These are phyloP conservation scores for Glossophaga mutica DNA, from an alignment of 2,797 vertebrate species.

Conservation along the genomic window DNA sequence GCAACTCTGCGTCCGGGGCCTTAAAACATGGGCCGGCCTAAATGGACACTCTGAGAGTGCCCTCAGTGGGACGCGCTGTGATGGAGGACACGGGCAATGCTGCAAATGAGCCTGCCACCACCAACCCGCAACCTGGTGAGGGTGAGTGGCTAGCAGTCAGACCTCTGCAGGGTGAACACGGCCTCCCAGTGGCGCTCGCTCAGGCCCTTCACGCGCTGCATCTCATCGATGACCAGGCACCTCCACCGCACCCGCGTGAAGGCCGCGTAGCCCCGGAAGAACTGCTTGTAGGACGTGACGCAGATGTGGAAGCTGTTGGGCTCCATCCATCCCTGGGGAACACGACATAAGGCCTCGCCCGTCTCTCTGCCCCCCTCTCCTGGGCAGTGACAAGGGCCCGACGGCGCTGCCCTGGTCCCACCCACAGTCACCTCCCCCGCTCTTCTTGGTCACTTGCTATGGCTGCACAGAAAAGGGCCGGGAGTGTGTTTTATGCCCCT, in stretches of 20 bases:
- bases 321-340: conserved; percentile 86
- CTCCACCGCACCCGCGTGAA: conserved; percentile 88
- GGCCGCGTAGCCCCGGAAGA: conserved; percentile 87
- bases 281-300: conserved; percentile 90
- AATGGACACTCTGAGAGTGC: background rate
- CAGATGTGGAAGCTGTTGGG: conserved; percentile 90
- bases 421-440: background rate
- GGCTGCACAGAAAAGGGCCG: background rate
- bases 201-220: conserved; percentile 90
- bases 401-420: background rate
- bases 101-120: background rate
- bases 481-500: too few species aligned
- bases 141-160: background rate
- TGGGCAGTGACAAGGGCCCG: background rate
- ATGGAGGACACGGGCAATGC: background rate
- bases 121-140: background rate
- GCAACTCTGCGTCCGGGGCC: background rate
- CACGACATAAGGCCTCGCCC: background rate
- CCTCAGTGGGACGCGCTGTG: background rate
- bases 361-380: background rate
- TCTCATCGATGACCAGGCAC: conserved; percentile 90
- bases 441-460: background rate
- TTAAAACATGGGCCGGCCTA: background rate
- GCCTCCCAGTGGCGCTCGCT: conserved; percentile 91
- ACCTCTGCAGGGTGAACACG: conserved; percentile 89